These are phyloP conservation scores for Rhagologus leucostigma DNA, from an alignment of 2,113 vertebrate genomes.

Conservation along the genomic window DNA sequence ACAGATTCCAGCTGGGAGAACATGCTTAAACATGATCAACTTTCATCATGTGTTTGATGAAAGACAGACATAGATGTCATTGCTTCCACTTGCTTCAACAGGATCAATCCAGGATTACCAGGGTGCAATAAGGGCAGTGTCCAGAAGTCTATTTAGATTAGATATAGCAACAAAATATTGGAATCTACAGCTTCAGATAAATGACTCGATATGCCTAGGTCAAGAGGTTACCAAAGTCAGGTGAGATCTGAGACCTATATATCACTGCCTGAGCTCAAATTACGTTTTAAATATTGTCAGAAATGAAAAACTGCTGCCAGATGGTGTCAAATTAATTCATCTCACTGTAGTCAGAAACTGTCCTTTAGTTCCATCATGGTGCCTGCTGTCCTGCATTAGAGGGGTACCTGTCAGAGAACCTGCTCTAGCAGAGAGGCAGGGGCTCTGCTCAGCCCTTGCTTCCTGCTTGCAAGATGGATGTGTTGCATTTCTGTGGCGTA, in stretches of 20 bases:
- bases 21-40: constrained; percentile 8
- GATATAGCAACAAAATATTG: constrained; percentile 52
- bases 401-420: neutral
- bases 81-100: neutral
- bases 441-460: neutral
- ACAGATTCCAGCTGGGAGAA: constrained; percentile 21
- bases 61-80: neutral
- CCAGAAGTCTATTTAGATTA: constrained; percentile 59
- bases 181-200: constrained; percentile 70
- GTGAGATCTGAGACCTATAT: constrained; percentile 76
- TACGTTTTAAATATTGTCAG: constrained; percentile 81
- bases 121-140: neutral
- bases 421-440: neutral
- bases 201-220: constrained; percentile 70
- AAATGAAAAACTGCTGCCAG: constrained; percentile 79
- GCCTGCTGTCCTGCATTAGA: neutral
- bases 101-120: constrained; percentile 1
- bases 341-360: constrained; percentile 27
- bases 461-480: neutral
- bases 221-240: constrained; percentile 75
- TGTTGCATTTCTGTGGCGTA: accelerated
- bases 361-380: constrained; percentile 6
- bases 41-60: neutral
- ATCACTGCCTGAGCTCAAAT: constrained; percentile 78
- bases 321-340: constrained; percentile 67